A percentile compares a stretch with the other conserved stretches of the same genome.
These are phyloP conservation scores for Alauda arvensis DNA, from an alignment of 2,797 vertebrate species.

Conservation along the genomic window DNA sequence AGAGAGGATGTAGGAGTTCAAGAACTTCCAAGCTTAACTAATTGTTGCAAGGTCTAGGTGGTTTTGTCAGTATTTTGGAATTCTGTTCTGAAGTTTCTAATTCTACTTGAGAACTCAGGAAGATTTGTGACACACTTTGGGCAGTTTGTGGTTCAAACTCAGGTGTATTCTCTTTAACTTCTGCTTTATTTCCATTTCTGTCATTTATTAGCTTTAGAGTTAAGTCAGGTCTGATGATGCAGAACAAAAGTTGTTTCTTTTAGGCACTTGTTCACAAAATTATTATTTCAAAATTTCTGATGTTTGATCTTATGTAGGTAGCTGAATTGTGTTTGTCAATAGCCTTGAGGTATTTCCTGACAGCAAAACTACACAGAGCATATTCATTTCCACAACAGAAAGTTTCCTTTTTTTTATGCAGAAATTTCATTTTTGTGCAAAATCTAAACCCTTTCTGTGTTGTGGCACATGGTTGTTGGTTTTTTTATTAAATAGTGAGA, in stretches of 20 bases:
- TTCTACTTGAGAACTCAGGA: neutral
- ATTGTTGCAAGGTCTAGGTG: neutral
- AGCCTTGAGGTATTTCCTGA: neutral
- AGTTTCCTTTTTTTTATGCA: neutral
- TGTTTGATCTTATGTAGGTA: neutral
- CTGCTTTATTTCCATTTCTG: neutral
- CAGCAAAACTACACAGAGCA: neutral
- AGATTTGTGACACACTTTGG: neutral
- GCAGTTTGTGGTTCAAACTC: neutral
- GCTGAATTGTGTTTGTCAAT: neutral
- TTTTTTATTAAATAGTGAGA: neutral
- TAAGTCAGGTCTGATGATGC: neutral
- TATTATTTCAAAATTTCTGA: neutral
- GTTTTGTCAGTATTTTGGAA: neutral
- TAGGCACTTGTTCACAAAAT: neutral
- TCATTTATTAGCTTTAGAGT: neutral
- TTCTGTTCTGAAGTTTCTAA: neutral
- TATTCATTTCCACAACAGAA: neutral
- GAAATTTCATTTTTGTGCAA: neutral
- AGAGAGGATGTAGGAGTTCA: neutral
- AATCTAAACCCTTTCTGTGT: neutral
- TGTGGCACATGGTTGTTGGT: neutral
- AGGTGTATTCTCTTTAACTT: neutral
- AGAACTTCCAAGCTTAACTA: fast-evolving
- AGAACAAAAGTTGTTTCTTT: neutral